Percentiles rank a stretch among this genome's conserved stretches.
phyloP scores from a whole-genome alignment of 2,113 vertebrate species.

The Mobula hypostoma region DNA sequence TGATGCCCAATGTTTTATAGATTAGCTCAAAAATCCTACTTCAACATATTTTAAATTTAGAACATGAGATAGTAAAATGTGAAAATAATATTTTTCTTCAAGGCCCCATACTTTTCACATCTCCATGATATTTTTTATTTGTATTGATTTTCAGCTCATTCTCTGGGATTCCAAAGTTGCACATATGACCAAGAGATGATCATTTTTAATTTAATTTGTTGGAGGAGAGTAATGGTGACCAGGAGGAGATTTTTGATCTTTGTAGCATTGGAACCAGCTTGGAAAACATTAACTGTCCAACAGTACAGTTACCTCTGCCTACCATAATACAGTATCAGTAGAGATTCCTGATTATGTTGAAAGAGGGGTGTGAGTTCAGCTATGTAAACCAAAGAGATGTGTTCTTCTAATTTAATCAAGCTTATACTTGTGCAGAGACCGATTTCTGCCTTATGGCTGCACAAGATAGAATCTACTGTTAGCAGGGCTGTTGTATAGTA shows the following conservation, averaged over 20 bases:
- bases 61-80: no score
- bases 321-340: neutral
- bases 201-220: no score
- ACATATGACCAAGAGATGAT: neutral
- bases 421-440: neutral
- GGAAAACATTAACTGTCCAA: neutral
- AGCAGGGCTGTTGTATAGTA: neutral
- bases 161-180: neutral
- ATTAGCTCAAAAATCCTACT: no score
- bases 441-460: neutral
- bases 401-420: neutral
- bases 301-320: neutral
- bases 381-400: neutral
- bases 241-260: neutral
- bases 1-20: no score
- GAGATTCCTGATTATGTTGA: neutral
- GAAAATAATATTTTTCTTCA: no score
- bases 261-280: neutral
- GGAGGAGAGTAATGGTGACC: neutral
- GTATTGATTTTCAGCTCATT: neutral
- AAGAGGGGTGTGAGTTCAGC: neutral
- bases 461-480: neutral
- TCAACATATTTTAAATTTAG: no score
- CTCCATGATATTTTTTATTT: neutral
- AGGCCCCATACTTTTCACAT: neutral